These are phyloP conservation scores for Heliothis subflexa DNA, from an alignment of 1,140 invertebrate genomes.

Conservation along the genomic window DNA sequence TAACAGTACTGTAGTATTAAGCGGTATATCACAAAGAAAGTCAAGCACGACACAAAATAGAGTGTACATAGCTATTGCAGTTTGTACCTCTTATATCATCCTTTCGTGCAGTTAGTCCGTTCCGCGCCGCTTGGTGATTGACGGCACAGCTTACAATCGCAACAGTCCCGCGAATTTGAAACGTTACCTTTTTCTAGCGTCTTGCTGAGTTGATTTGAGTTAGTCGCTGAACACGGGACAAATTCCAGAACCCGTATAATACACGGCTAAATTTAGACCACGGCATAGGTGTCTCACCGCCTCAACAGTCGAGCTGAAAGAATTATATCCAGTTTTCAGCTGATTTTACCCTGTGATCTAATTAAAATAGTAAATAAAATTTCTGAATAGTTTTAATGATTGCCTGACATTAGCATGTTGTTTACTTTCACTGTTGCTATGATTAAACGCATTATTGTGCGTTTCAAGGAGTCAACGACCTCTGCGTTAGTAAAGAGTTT, in stretches of 20 bases:
- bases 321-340: slow-evolving; percentile 18
- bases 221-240: slow-evolving; percentile 26
- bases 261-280: slow-evolving; percentile 43
- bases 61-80: slow-evolving; percentile 15
- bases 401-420: neutral
- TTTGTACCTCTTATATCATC: slow-evolving; percentile 42
- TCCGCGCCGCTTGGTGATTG: slow-evolving; percentile 30
- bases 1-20: neutral
- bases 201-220: slow-evolving; percentile 30
- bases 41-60: slow-evolving; percentile 21
- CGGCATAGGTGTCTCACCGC: slow-evolving; percentile 34
- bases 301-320: slow-evolving; percentile 33
- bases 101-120: slow-evolving; percentile 28
- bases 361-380: neutral
- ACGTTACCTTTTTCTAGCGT: slow-evolving; percentile 26
- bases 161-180: slow-evolving; percentile 25
- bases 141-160: slow-evolving; percentile 12
- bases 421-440: slow-evolving; percentile 5
- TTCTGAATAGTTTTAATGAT: neutral
- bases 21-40: slow-evolving; percentile 12
- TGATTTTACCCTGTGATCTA: neutral
- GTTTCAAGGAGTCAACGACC: slow-evolving; percentile 1
- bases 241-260: slow-evolving; percentile 46
- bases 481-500: neutral
- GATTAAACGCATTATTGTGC: neutral